Conservation (phyloP, 2,113 vertebrate species). For the Pteronura brasiliensis region DNA sequence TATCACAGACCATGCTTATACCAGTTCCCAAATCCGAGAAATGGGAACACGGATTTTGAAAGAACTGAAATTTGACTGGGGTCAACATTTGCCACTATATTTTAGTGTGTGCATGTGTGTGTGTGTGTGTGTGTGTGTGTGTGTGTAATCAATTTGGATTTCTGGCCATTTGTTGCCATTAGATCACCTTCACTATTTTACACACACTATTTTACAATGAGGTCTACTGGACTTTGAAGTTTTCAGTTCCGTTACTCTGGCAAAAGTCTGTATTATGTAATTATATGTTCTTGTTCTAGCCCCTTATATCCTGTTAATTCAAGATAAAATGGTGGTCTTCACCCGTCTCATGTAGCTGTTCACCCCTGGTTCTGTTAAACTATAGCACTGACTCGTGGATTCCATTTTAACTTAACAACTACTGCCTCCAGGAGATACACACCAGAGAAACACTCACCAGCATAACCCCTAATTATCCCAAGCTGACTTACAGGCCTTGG, state of each 20-base stretch:
- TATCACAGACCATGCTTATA: slow-evolving; percentile 93
- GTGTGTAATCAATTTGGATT: neutral
- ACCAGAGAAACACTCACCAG: too few relatives aligned
- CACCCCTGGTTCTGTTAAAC: neutral
- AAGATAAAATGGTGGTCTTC: neutral
- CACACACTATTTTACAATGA: neutral
- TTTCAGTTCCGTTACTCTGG: neutral
- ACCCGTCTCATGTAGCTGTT: too few relatives aligned
- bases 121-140: too few relatives aligned
- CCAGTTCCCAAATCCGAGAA: slow-evolving; percentile 87
- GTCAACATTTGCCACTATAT: slow-evolving; percentile 92
- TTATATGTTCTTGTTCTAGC: accelerated
- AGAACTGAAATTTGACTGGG: slow-evolving; percentile 89
- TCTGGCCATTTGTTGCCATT: neutral
- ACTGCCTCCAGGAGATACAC: accelerated
- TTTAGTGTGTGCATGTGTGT: slow-evolving; percentile 71
- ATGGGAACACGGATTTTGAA: slow-evolving; percentile 91
- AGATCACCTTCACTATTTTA: neutral
- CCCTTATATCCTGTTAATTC: neutral
- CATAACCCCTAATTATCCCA: accelerated
- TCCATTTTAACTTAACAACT: neutral
- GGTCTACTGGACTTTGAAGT: too few relatives aligned
- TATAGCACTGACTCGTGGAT: too few relatives aligned
- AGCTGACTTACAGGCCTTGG: too few relatives aligned
- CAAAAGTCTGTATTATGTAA: neutral